These are phyloP conservation scores for Cynopterus sphinx DNA, from an alignment of 2,797 vertebrate species.

Conservation along the genomic window DNA sequence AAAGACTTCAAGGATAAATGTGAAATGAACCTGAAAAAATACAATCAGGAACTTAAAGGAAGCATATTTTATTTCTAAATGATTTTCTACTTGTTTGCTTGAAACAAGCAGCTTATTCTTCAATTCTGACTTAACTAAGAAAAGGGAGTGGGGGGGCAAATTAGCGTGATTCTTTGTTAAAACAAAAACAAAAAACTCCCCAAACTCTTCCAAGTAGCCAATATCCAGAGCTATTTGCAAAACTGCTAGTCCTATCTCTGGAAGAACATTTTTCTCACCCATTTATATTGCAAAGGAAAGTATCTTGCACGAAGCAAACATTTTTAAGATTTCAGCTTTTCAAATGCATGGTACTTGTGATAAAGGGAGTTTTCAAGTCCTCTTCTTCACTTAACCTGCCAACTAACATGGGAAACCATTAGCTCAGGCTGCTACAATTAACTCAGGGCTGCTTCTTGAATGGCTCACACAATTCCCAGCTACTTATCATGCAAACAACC, in stretches of 20 bases:
- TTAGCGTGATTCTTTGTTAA: slow-evolving; percentile 54
- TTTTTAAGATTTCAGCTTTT: slow-evolving; percentile 75
- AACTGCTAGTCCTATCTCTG: slow-evolving; percentile 63
- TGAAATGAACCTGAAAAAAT: not conserved
- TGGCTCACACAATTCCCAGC: slow-evolving; percentile 82
- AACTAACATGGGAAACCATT: slow-evolving; percentile 84
- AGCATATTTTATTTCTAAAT: not conserved
- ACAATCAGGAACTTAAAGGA: not conserved
- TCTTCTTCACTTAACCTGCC: slow-evolving; percentile 77
- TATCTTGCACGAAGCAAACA: slow-evolving; percentile 62
- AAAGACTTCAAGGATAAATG: not conserved
- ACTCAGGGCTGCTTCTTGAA: slow-evolving; percentile 80
- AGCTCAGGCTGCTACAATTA: slow-evolving; percentile 83
- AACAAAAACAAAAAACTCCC: slow-evolving; percentile 48
- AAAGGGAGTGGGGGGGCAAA: not conserved
- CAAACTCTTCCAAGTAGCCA: slow-evolving; percentile 44
- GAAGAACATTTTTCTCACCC: slow-evolving; percentile 52
- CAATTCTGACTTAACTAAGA: slow-evolving; percentile 44
- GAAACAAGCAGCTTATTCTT: slow-evolving; percentile 4
- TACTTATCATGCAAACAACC: slow-evolving; percentile 90
- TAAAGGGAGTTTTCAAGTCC: slow-evolving; percentile 75
- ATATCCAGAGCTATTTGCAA: slow-evolving; percentile 69
- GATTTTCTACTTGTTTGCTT: slow-evolving; percentile 23
- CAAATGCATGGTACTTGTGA: slow-evolving; percentile 65
- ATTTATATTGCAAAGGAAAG: slow-evolving; percentile 63